Evolutionary conservation across 2,113 vertebrate genomes (phyloP).

Genomic region (Ancistrus triradiatus): DNA sequence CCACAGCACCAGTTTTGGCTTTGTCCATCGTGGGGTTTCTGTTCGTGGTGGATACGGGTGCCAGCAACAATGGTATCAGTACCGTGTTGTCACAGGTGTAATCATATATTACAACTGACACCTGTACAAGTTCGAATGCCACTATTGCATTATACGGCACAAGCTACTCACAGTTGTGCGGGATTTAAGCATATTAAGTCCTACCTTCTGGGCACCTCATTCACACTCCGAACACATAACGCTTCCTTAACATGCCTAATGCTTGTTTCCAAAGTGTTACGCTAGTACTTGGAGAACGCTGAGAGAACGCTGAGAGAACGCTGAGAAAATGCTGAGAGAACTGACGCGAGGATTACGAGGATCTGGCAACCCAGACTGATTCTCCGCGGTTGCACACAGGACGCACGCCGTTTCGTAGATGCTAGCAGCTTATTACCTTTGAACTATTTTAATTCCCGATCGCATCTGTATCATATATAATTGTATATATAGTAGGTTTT

Average conservation of each 20-base stretch:
- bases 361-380: too few species aligned
- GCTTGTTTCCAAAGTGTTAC: too few species aligned
- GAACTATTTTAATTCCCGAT: too few species aligned
- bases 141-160: neutral
- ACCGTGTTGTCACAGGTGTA: neutral
- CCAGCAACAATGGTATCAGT: neutral
- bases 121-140: neutral
- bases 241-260: neutral
- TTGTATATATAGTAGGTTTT: too few species aligned
- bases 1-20: neutral
- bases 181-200: neutral
- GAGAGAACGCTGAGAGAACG: too few species aligned
- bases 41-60: neutral
- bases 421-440: too few species aligned
- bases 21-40: neutral
- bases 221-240: neutral
- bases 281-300: too few species aligned
- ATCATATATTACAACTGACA: neutral
- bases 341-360: too few species aligned
- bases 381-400: too few species aligned
- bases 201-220: neutral
- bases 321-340: too few species aligned
- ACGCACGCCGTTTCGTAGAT: too few species aligned
- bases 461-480: too few species aligned
- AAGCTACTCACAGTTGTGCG: neutral